Evolutionary conservation across 2,113 vertebrate species (phyloP).

Genomic region (Prunella fulvescens): DNA sequence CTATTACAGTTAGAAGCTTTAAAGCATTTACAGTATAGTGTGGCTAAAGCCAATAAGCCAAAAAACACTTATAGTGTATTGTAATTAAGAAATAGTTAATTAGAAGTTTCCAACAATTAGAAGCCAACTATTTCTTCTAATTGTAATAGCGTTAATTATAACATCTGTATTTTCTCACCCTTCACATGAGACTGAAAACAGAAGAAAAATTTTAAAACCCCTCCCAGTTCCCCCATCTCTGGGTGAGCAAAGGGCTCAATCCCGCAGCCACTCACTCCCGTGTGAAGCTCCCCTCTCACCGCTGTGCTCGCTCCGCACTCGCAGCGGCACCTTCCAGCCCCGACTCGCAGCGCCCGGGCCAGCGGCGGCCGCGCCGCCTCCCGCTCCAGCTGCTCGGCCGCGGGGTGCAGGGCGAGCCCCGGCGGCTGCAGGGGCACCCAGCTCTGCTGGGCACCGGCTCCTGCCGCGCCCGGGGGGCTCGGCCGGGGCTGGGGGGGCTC

Average conservation of each 20-base stretch:
- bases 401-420: background rate
- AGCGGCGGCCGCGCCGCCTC: background rate
- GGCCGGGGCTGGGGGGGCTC: background rate
- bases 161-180: too few relatives aligned
- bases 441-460: rapidly evolving
- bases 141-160: too few relatives aligned
- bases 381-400: rapidly evolving
- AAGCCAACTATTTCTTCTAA: too few relatives aligned
- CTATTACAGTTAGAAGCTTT: background rate
- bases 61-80: background rate
- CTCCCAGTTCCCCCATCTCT: background rate
- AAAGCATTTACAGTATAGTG: background rate
- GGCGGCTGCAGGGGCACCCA: background rate
- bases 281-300: background rate
- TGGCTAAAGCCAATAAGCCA: background rate
- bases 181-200: background rate
- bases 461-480: rapidly evolving
- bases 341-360: rapidly evolving
- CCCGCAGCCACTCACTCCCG: rapidly evolving
- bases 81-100: background rate
- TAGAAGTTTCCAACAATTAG: too few relatives aligned
- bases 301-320: rapidly evolving
- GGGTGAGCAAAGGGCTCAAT: too few relatives aligned
- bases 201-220: background rate
- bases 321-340: rapidly evolving